These are phyloP conservation scores for Hypselothyrea guttata DNA, from an alignment of 2,888 invertebrate genomes.

Conservation along the genomic window DNA sequence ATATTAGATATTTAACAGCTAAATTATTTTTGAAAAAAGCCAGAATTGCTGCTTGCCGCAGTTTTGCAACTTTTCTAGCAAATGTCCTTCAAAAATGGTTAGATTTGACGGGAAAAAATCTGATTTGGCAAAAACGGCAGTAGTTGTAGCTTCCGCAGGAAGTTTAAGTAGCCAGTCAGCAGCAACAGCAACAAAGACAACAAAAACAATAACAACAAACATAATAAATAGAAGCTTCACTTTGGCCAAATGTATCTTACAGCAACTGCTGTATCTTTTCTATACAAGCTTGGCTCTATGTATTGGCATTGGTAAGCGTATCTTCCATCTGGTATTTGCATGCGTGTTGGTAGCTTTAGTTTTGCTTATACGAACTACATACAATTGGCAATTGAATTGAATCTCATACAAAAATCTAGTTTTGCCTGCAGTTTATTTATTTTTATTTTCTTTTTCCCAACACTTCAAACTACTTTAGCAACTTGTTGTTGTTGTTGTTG, in stretches of 20 bases:
- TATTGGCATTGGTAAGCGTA: conserved; percentile 13
- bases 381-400: conserved; percentile 66
- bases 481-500: conserved; percentile 38
- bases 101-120: no score
- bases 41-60: no score
- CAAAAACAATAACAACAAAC: conserved; percentile 13
- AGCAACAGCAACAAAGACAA: conserved; percentile 29
- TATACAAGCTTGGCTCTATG: no score
- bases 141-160: conserved; percentile 70
- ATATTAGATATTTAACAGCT: no score
- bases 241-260: conserved; percentile 30
- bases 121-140: no score
- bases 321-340: conserved; percentile 27
- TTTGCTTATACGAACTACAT: conserved; percentile 44
- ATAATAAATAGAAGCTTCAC: conserved; percentile 20
- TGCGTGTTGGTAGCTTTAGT: conserved; percentile 24
- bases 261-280: conserved; percentile 21
- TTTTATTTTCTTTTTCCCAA: conserved; percentile 29
- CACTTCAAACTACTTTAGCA: conserved; percentile 64
- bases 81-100: no score
- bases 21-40: no score
- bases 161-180: conserved; percentile 67
- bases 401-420: conserved; percentile 56
- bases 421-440: conserved; percentile 45
- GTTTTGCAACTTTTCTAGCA: no score